phyloP scores from a whole-genome alignment of 2,888 invertebrate species.

The Protodeltote pygarga region DNA sequence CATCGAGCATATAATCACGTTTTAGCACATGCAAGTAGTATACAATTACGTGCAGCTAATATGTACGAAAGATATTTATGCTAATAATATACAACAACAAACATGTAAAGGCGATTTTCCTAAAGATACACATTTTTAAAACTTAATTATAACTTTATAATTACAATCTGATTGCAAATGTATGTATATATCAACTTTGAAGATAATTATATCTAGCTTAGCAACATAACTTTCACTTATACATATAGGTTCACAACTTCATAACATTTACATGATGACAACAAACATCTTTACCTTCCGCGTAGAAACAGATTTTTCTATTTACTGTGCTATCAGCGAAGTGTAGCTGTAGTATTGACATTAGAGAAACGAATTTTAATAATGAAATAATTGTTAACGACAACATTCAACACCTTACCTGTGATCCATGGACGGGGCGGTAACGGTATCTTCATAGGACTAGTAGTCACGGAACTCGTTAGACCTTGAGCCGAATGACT shows the following conservation, averaged over 20 bases:
- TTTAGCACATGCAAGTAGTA: not conserved
- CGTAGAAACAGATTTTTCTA: slow-evolving; percentile 12
- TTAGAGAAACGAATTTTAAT: not conserved
- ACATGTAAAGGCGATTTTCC: not conserved
- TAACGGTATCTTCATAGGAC: slow-evolving; percentile 82
- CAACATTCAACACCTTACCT: slow-evolving; percentile 62
- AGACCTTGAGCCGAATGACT: slow-evolving; percentile 82
- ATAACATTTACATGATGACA: not conserved
- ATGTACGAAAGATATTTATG: not conserved
- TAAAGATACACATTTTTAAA: not conserved
- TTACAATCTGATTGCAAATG: too few species aligned
- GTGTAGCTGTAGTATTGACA: not conserved
- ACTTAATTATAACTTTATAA: slow-evolving; percentile 9
- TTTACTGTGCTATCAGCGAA: not conserved
- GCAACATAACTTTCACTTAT: not conserved
- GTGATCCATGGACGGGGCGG: slow-evolving; percentile 83
- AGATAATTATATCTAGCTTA: not conserved
- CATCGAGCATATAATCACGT: too few species aligned
- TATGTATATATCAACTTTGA: slow-evolving; percentile 31
- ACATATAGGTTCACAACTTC: not conserved
- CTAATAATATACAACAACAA: slow-evolving; percentile 8
- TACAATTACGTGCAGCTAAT: slow-evolving; percentile 3
- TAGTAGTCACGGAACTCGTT: slow-evolving; percentile 66
- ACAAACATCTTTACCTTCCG: slow-evolving; percentile 16
- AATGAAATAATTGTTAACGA: slow-evolving; percentile 33